These are phyloP conservation scores for Heteronetta atricapilla DNA, from an alignment of 2,113 vertebrate genomes.

Conservation along the genomic window DNA sequence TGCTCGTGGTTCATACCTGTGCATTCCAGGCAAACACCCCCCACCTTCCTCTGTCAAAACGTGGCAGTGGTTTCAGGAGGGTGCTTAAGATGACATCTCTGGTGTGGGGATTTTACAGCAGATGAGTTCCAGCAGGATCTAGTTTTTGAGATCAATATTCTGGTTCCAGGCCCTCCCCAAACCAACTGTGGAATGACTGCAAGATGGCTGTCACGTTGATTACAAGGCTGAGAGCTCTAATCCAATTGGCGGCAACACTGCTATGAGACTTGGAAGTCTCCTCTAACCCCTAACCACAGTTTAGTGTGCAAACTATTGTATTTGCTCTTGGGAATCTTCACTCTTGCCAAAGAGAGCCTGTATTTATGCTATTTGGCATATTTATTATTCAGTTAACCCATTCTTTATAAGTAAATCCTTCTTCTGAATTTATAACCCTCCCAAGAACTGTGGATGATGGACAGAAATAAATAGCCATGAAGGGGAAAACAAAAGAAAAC, in stretches of 20 bases:
- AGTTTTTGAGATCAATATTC: background rate
- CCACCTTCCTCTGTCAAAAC: background rate
- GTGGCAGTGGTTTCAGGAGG: background rate
- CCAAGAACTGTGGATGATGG: background rate
- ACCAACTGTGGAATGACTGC: background rate
- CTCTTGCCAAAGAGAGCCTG: slow-evolving; percentile 13
- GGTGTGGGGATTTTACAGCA: background rate
- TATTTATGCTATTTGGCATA: slow-evolving; percentile 39
- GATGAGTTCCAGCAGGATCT: background rate
- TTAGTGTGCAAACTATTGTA: slow-evolving; percentile 47
- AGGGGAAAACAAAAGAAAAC: background rate
- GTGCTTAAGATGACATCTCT: background rate
- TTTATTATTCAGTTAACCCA: slow-evolving; percentile 49
- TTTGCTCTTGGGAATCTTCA: slow-evolving; percentile 45
- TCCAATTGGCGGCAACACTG: slow-evolving; percentile 21
- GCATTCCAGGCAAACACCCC: background rate
- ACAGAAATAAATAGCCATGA: background rate
- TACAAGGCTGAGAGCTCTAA: background rate
- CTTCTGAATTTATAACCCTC: slow-evolving; percentile 4
- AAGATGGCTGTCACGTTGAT: slow-evolving; percentile 17
- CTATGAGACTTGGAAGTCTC: slow-evolving; percentile 41
- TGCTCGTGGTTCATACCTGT: background rate
- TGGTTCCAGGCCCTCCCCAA: background rate
- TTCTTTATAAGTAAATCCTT: background rate
- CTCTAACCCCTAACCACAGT: slow-evolving; percentile 37